Evolutionary conservation across 2,888 invertebrate genomes (phyloP), one percentile per base, ranked within the genome.

Genomic region (Trissolcus japonicus): DNA sequence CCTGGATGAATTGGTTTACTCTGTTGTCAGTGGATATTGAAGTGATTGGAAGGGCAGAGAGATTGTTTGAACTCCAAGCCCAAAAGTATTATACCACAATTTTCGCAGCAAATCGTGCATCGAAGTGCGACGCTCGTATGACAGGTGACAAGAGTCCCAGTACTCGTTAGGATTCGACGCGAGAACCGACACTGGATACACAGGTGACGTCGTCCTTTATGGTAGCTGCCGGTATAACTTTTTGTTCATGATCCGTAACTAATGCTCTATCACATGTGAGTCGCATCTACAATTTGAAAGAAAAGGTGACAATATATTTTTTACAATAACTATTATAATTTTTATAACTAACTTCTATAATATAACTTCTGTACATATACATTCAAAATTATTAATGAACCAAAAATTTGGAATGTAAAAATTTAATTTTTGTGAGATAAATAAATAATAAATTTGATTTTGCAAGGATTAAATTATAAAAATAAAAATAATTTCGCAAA

Each of bases 221-320:
- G 56, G 79, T 79, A 75, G 81, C 80, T 82, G 82, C 82, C 79
- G 25, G 25, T 25, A 25, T 25, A 35, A 9, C 35, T 35, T 81
- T 80, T 82, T 82, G 81, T 76, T 80, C 82, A 79, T 79, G 76
- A 80, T 81, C 81, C 80, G 78, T 81, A 78, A 81, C 83, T 82
- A 82, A 81, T 80, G 71, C 69, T 76, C 68, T 68, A 76, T 75
- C 78, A 79, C 73, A 80, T 82, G 82, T 82, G 82, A 80, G 81
- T 80, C 79, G 81, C 73, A 71, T 80, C 67, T 72, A 71, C 51
- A 79, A 82, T 68, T 77, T 46, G 50, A 59, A 74, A 69, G 73
- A 74, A 41, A 69, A 9, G 0, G 56, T 63, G 46, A 48, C 54
- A 73, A 76, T 76, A 78, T 71, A 6, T 25, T 25, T 25, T 25